Conservation (phyloP, 2,113 vertebrate genomes). For the Percopsis transmontana region DNA sequence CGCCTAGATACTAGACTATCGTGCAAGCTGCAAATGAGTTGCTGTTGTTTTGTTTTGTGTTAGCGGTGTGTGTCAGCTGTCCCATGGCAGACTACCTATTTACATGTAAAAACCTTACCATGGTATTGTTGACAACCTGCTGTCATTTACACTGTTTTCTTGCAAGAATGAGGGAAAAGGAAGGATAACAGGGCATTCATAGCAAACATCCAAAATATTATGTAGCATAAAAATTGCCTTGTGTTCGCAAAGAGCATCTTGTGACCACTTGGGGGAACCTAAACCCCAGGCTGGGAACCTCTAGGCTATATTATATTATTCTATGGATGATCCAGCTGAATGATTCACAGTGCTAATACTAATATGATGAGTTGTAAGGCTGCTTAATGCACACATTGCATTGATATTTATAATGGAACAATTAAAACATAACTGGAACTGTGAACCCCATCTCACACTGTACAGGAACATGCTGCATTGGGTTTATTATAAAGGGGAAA, state of each 20-base stretch:
- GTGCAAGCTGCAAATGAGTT: no score
- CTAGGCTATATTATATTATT: not conserved
- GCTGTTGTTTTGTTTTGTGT: no score
- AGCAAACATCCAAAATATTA: no score
- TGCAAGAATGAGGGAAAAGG: conserved; percentile 20
- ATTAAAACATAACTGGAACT: not conserved
- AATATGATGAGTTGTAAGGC: no score
- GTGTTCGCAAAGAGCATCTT: not conserved
- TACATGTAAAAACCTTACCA: no score
- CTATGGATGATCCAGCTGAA: not conserved
- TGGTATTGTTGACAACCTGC: no score
- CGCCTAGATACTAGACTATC: no score
- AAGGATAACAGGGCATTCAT: conserved; percentile 14
- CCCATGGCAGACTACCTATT: no score
- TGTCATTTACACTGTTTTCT: conserved; percentile 14
- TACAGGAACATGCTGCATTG: conserved; percentile 13
- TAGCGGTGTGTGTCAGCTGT: no score
- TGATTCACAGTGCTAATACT: conserved; percentile 1
- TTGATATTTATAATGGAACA: not conserved
- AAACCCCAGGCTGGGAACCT: not conserved
- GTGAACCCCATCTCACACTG: not conserved
- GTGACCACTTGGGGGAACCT: not conserved
- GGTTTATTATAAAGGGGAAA: conserved; percentile 13
- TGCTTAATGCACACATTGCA: not conserved
- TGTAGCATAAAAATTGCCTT: not conserved